Conservation (phyloP, 2,797 vertebrate genomes). For the Podarcis siculus region DNA sequence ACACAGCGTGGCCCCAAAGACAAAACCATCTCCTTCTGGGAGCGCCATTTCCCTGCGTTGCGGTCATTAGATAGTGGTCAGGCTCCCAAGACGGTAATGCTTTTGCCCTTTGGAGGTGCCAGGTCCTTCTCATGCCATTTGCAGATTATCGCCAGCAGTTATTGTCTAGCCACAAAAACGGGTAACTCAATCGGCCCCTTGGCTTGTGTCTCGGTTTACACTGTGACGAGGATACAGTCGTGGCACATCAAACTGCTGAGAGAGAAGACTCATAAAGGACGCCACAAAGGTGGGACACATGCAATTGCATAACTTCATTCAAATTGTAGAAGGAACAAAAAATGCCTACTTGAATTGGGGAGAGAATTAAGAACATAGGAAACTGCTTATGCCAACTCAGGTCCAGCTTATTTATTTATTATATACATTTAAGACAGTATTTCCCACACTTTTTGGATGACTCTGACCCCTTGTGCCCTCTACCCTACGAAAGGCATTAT, state of each 20-base stretch:
- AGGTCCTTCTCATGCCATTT: not conserved
- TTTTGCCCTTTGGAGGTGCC: no score
- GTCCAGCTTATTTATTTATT: no score
- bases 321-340: not conserved
- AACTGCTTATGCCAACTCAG: not conserved
- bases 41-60: not conserved
- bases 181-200: not conserved
- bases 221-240: no score
- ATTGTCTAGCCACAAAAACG: not conserved
- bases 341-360: not conserved
- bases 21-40: no score
- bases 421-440: no score
- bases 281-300: no score
- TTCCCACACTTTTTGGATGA: no score
- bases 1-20: slow-evolving; percentile 13
- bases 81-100: no score
- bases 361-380: not conserved
- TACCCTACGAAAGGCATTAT: no score
- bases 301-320: no score
- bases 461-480: no score
- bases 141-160: not conserved
- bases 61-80: no score
- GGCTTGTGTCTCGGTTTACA: not conserved
- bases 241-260: not conserved
- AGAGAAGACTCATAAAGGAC: not conserved